phyloP scores from a whole-genome alignment of 1,140 invertebrate species.

The Megathymus violae region DNA sequence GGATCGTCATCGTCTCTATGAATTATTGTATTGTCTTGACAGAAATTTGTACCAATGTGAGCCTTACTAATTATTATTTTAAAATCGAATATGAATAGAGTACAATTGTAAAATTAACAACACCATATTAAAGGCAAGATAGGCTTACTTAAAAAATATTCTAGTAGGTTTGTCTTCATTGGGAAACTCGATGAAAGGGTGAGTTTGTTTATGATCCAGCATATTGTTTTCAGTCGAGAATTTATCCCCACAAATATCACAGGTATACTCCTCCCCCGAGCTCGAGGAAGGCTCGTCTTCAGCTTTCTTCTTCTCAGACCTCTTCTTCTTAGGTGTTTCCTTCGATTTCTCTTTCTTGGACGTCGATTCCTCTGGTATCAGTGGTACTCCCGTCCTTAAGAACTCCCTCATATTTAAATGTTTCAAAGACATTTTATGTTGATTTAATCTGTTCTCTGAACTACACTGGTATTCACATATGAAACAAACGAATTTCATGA shows the following conservation, averaged over 20 bases:
- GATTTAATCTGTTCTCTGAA: slow-evolving; percentile 67
- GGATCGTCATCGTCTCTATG: background rate
- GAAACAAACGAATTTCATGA: slow-evolving; percentile 78
- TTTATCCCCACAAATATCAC: slow-evolving; percentile 73
- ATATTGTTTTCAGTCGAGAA: slow-evolving; percentile 62
- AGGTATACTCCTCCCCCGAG: slow-evolving; percentile 38
- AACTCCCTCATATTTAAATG: slow-evolving; percentile 73
- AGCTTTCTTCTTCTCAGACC: slow-evolving; percentile 39
- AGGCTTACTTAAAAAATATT: slow-evolving; percentile 75
- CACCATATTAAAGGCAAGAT: slow-evolving; percentile 39
- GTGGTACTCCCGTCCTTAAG: slow-evolving; percentile 57
- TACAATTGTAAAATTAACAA: slow-evolving; percentile 22
- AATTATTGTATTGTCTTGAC: background rate
- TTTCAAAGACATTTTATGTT: slow-evolving; percentile 69
- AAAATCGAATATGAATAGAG: slow-evolving; percentile 22
- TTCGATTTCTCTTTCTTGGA: slow-evolving; percentile 43
- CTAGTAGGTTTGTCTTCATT: slow-evolving; percentile 74
- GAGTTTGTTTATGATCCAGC: slow-evolving; percentile 71
- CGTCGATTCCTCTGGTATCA: slow-evolving; percentile 48
- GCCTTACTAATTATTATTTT: background rate
- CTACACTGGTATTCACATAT: slow-evolving; percentile 78
- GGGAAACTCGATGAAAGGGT: slow-evolving; percentile 76
- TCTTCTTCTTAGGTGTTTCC: slow-evolving; percentile 45
- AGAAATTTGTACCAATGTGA: background rate
- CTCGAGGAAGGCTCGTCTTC: slow-evolving; percentile 33